These are phyloP conservation scores for Amyelois transitella DNA, from an alignment of 1,140 invertebrate genomes.

Conservation along the genomic window DNA sequence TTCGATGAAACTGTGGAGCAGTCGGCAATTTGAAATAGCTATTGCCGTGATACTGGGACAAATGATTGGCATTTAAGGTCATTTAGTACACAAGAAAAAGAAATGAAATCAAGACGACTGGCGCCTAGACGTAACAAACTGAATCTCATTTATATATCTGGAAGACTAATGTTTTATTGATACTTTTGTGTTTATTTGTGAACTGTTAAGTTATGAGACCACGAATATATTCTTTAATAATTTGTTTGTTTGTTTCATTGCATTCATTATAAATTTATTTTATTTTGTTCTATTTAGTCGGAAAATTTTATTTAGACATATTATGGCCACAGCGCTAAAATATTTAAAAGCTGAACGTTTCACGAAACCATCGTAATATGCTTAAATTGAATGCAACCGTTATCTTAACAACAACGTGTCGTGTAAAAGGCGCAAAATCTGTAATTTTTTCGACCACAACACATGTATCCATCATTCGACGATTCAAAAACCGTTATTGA, in stretches of 20 bases:
- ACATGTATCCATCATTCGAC: slow-evolving; percentile 23
- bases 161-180: background rate
- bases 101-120: background rate
- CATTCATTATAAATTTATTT: too few species aligned
- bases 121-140: background rate
- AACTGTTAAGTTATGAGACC: too few species aligned
- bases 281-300: too few species aligned
- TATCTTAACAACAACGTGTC: slow-evolving; percentile 43
- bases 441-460: slow-evolving; percentile 35
- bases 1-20: background rate
- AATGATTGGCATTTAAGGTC: slow-evolving; percentile 8
- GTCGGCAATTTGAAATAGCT: background rate
- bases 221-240: too few species aligned
- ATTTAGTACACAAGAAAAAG: slow-evolving; percentile 2
- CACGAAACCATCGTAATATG: background rate
- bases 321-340: too few species aligned
- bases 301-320: too few species aligned
- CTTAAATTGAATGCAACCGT: slow-evolving; percentile 38
- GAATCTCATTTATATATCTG: too few species aligned
- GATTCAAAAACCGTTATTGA: slow-evolving; percentile 24
- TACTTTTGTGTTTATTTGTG: background rate
- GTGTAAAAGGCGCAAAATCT: slow-evolving; percentile 48
- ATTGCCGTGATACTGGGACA: background rate
- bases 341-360: slow-evolving; percentile 6
- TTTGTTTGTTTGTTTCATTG: too few species aligned